A percentile compares a stretch with the other conserved stretches of the same genome.
Conservation (phyloP, 2,113 vertebrate genomes). For the Mesitornis unicolor region DNA sequence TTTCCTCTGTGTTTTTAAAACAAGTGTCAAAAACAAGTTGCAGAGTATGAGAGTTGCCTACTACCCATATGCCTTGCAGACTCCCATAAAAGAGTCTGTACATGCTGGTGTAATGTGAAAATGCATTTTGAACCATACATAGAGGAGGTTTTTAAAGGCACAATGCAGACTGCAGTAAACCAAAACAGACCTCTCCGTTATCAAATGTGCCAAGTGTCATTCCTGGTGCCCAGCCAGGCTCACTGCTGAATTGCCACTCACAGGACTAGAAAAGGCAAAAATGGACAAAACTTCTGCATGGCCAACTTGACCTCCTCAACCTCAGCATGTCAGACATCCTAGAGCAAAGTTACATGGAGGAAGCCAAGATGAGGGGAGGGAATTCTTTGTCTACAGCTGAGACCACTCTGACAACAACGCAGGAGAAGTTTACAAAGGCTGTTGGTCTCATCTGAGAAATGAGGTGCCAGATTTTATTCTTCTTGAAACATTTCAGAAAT, state of each 20-base stretch:
- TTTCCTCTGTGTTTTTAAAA: neutral
- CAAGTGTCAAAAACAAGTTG: neutral
- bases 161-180: neutral
- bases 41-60: neutral
- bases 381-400: neutral
- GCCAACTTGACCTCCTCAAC: neutral
- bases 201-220: neutral
- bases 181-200: neutral
- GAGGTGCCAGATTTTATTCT: neutral
- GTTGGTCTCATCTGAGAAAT: neutral
- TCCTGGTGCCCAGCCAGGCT: neutral
- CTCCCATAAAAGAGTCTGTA: neutral
- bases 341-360: neutral
- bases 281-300: neutral
- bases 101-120: neutral
- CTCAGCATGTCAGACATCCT: neutral
- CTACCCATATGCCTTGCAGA: neutral
- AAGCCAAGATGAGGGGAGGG: neutral
- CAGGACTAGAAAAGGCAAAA: neutral
- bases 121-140: neutral
- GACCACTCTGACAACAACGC: neutral
- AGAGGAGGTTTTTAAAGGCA: neutral
- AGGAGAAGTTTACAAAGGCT: neutral
- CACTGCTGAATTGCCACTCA: neutral
- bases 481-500: neutral